phyloP scores from a whole-genome alignment of 2,797 vertebrate species.

The Hippopotamyrus pictus region DNA sequence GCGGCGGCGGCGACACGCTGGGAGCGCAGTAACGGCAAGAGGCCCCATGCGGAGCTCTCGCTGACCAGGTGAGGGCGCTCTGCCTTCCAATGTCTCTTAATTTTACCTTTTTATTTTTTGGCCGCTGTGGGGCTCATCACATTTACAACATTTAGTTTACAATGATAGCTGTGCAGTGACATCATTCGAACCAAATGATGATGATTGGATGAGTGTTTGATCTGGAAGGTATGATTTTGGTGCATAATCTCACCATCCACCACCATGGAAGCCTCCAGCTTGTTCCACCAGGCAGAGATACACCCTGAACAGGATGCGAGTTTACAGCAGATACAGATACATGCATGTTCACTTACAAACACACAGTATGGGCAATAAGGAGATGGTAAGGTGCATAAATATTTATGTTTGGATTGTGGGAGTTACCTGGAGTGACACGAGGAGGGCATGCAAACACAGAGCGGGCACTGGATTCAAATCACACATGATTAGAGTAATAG shows the following conservation, averaged over 20 bases:
- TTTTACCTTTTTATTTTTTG: not conserved
- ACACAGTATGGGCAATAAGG: not conserved
- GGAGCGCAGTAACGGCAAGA: slow-evolving; percentile 81
- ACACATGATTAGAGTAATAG: not conserved
- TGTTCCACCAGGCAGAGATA: not conserved
- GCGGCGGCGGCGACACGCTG: slow-evolving; percentile 61
- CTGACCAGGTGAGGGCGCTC: slow-evolving; percentile 59
- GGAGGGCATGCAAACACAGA: not conserved
- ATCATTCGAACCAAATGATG: not conserved
- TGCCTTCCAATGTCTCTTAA: not conserved
- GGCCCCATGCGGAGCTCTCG: slow-evolving; percentile 71
- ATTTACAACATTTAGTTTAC: not conserved
- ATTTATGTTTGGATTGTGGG: not conserved
- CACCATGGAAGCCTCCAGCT: not conserved
- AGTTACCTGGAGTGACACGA: not conserved
- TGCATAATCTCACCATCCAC: not conserved
- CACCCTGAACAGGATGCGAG: not conserved
- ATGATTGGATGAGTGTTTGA: not conserved
- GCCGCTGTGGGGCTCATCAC: not conserved
- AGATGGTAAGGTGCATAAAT: not conserved
- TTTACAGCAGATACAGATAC: not conserved
- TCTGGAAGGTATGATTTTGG: not conserved
- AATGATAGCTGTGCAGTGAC: not conserved
- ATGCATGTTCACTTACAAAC: not conserved
- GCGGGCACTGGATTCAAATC: not conserved